These are phyloP conservation scores for Paracyprichromis sp. DNA, from an alignment of 2,113 vertebrate genomes.

Conservation along the genomic window DNA sequence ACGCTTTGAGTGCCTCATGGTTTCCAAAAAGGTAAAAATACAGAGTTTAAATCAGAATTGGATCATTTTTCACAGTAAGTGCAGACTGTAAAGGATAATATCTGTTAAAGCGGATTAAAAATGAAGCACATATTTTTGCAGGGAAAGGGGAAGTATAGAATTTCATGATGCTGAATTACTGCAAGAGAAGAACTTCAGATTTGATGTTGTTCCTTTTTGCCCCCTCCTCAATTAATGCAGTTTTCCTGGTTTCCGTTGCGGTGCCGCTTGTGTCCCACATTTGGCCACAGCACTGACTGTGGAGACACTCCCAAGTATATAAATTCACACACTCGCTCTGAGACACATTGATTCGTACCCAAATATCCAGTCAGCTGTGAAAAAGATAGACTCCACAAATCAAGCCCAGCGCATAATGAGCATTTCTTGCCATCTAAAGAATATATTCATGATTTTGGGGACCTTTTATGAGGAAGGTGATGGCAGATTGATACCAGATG, in stretches of 20 bases:
- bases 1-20: not conserved
- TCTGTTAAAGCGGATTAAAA: not conserved
- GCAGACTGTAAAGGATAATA: not conserved
- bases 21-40: not conserved
- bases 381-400: conserved; percentile 58
- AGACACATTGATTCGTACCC: conserved; percentile 52
- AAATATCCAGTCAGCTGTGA: conserved; percentile 48
- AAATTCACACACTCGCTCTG: conserved; percentile 38
- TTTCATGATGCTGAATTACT: conserved; percentile 53
- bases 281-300: conserved; percentile 19
- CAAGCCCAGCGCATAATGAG: conserved; percentile 38
- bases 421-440: conserved; percentile 57
- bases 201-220: conserved; percentile 1
- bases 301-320: conserved; percentile 52
- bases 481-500: conserved; percentile 94
- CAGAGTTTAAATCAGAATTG: not conserved
- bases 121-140: not conserved
- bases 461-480: conserved; percentile 85
- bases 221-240: conserved; percentile 31
- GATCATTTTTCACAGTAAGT: not conserved
- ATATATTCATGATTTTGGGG: conserved; percentile 62
- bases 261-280: conserved; percentile 33
- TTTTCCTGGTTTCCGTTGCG: conserved; percentile 39
- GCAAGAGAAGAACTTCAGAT: conserved; percentile 24
- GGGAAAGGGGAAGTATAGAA: conserved; percentile 28